Evolutionary conservation across 2,113 vertebrate genomes (phyloP), one percentile per base, ranked within the genome.

Genomic region (Sturnira hondurensis): DNA sequence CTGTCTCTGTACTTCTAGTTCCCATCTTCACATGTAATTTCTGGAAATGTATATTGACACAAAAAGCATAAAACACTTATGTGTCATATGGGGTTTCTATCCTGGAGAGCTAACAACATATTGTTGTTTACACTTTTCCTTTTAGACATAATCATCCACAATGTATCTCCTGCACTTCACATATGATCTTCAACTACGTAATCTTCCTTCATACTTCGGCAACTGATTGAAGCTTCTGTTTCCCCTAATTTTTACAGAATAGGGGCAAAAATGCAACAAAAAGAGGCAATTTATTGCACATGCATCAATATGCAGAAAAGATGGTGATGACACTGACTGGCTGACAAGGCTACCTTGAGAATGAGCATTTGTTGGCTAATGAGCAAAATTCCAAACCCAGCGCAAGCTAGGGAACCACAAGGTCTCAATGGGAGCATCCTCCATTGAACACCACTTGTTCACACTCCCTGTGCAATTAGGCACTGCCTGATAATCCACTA

Each of bases 331-430:
- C 36, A 38, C 3, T 17, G 26, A 28, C 17, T n/a, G 22, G 16
- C 45, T 43, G 61, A 33, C 5, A 45, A 24, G 73, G 31, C 43
- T 16, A 68, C 50, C 4, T 0, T 43, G 24, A 80, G 24, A 78
- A 78, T 7, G 31, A 38, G 36, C 19, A 3, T 33, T 70, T 41
- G 38, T 43, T 24, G 38, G 45, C n/a, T 41, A 71, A 78, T 1
- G 4, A 16, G 28, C 4, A 52, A 36, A 74, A 74, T 38, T 61
- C 31, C 20, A 88, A 61, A 45, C 58, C 86, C 26, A 84, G 12
- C 24, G 2, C 15, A 67, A 76, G n/a, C 36, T 1, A 8, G 15
- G 36, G 7, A 31, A 26, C 14, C 36, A 0, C 1, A 0, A 13
- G 28, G 3, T 67, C 52, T 63, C 20, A 76, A 63, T n/a, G 31